phyloP scores from a whole-genome alignment of 1,140 invertebrate species.

The Oryctes rhinoceros region DNA sequence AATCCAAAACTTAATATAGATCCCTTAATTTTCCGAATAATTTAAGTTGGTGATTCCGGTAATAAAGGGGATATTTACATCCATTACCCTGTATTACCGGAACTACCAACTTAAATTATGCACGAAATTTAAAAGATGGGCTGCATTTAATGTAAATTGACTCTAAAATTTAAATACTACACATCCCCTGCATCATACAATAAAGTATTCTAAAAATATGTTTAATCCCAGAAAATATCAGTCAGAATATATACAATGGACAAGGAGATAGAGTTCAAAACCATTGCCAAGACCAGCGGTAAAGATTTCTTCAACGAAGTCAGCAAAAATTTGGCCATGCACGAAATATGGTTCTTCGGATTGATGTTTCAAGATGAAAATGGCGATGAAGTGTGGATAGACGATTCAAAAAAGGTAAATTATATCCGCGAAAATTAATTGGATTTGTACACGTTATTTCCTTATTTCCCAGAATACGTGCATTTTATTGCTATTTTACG shows the following conservation, averaged over 20 bases:
- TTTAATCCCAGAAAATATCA: conserved; percentile 47
- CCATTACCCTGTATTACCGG: no score
- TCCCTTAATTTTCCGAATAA: no score
- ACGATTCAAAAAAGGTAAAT: conserved; percentile 58
- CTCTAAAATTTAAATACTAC: no score
- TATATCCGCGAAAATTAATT: background rate
- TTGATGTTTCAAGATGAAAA: conserved; percentile 54
- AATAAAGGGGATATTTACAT: no score
- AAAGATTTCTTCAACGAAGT: conserved; percentile 56
- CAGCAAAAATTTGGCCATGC: conserved; percentile 56
- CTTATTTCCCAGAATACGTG: background rate
- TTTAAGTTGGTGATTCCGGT: no score
- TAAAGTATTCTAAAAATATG: background rate
- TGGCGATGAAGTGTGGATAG: conserved; percentile 57
- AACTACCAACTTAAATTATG: no score
- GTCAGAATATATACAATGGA: conserved; percentile 51
- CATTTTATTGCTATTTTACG: background rate
- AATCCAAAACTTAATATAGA: no score
- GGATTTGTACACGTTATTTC: background rate
- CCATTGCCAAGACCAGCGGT: conserved; percentile 50
- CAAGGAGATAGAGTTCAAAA: conserved; percentile 54
- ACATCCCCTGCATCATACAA: no score
- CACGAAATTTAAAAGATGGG: no score
- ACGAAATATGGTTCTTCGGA: conserved; percentile 60
- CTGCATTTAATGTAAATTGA: no score